A percentile compares a stretch with the other conserved stretches of the same genome.
phyloP scores from a whole-genome alignment of 1,140 invertebrate genomes.

The Zaprionus nigranus region DNA sequence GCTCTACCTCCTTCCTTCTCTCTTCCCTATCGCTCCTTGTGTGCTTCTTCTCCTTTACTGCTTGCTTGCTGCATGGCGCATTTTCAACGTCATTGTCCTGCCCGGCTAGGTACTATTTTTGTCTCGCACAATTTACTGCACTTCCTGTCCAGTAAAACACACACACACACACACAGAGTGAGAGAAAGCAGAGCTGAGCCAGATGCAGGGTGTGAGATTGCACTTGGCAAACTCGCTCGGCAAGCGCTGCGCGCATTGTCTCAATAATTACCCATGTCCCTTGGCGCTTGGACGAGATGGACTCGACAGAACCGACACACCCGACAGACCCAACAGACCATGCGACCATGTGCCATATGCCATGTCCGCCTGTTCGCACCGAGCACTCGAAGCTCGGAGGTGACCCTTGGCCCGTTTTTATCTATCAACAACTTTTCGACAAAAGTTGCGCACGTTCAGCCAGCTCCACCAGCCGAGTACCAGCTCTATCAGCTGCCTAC shows the following conservation, averaged over 20 bases:
- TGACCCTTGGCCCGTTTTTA: constrained; percentile 64
- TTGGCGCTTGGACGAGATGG: constrained; percentile 24
- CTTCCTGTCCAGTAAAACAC: constrained; percentile 64
- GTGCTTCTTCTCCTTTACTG: constrained; percentile 17
- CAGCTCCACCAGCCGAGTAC: constrained; percentile 15
- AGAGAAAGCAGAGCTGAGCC: not conserved
- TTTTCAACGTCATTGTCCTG: constrained; percentile 76
- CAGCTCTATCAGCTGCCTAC: not conserved
- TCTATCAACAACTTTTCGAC: constrained; percentile 68
- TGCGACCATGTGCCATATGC: constrained; percentile 33
- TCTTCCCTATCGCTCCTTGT: constrained; percentile 5
- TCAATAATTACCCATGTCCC: constrained; percentile 78
- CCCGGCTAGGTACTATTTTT: constrained; percentile 71
- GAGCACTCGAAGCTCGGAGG: constrained; percentile 10
- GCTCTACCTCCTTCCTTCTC: not conserved
- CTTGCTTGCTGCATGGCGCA: constrained; percentile 65
- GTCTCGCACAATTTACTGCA: constrained; percentile 78
- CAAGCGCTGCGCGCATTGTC: constrained; percentile 59
- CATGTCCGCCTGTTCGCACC: not conserved
- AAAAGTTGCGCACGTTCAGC: constrained; percentile 59
- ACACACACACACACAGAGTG: not conserved
- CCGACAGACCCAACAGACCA: not conserved
- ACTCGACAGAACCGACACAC: not conserved
- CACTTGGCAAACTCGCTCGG: constrained; percentile 44
- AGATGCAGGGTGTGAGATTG: constrained; percentile 13